Base-by-base conservation (phyloP, 1,140 invertebrate genomes). In the Augochlora pura region DNA sequence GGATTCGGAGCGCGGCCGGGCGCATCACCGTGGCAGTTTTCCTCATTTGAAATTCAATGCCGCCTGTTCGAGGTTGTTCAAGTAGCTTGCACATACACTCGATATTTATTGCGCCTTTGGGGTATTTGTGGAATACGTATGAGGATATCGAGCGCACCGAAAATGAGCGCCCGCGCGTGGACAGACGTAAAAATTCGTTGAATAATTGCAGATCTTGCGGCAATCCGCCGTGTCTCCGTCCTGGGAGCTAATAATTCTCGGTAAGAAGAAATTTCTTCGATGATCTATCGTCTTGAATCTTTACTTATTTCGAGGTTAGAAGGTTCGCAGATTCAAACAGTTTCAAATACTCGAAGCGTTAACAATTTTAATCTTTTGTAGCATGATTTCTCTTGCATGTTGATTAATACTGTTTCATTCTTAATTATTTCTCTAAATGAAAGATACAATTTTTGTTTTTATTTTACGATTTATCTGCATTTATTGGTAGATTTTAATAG, bases 21-120 rank as follows among this genome's bases (percentile, higher is more conserved):
- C 27, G 57, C 62, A 65, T 32, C 32, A 21, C 46, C 0, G 16
- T 23, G 14, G 14, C 62, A 42, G 7, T 66, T 66, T 75, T 57
- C 23, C 63, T 16, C 23, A 67, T 75, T 75, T 77, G 39, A 70
- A 70, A 77, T 70, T 77, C 66, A 77, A 77, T 49, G 75, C 75
- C 25, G 27, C 18, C 64, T 18, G 64, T 68, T 68, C 38, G 23
- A 27, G n/a, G 18, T 76, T 46, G 74, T 42, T 42, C 69, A 16
- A 54, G 27, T 54, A 42, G 62, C 64, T 16, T n/a, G n/a, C 16
- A 2, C n/a, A 42, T 38, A 46, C 1, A 27, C 54, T 62, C 65
- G 74, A 77, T 70, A 62, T 77, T 77, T 49, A 70, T 27, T 66
- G 57, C 42, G 27, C 10, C 66, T 77, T 77, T 49, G 27, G 66